Evolutionary conservation across 2,888 invertebrate species (phyloP).

Genomic region (Ceraclea dissimilis): DNA sequence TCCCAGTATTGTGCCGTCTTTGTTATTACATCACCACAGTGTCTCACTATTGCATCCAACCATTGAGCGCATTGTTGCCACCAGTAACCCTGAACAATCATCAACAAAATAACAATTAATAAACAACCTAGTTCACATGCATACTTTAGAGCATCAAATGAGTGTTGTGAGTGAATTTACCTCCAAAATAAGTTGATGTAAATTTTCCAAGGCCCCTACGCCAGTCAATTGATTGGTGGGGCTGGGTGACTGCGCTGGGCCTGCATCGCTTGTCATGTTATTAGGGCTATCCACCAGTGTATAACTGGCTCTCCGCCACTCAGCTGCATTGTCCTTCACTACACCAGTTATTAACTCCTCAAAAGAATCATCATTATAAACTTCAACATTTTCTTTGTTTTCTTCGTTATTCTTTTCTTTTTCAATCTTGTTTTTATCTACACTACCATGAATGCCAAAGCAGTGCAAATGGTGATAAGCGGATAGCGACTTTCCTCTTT

Average conservation of each 20-base stretch:
- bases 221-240: slow-evolving; percentile 26
- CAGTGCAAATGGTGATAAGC: slow-evolving; percentile 49
- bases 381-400: slow-evolving; percentile 46
- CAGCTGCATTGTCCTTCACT: slow-evolving; percentile 26
- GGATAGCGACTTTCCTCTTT: slow-evolving; percentile 42
- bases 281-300: slow-evolving; percentile 34
- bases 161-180: too few species aligned
- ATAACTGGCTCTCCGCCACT: slow-evolving; percentile 23
- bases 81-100: slow-evolving; percentile 45
- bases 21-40: slow-evolving; percentile 37
- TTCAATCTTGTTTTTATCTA: not conserved
- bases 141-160: too few species aligned
- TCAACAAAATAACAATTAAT: too few species aligned
- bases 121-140: too few species aligned
- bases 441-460: slow-evolving; percentile 36
- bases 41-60: slow-evolving; percentile 42
- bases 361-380: slow-evolving; percentile 40
- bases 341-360: slow-evolving; percentile 35
- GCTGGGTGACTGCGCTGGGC: not conserved
- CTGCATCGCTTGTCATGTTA: slow-evolving; percentile 9
- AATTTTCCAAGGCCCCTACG: slow-evolving; percentile 43
- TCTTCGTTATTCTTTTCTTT: slow-evolving; percentile 34
- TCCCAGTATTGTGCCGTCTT: slow-evolving; percentile 51
- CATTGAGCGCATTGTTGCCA: slow-evolving; percentile 50
- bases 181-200: slow-evolving; percentile 45